These are phyloP conservation scores for Achatina immaculata DNA, from an alignment of 1,140 invertebrate species.

Conservation along the genomic window DNA sequence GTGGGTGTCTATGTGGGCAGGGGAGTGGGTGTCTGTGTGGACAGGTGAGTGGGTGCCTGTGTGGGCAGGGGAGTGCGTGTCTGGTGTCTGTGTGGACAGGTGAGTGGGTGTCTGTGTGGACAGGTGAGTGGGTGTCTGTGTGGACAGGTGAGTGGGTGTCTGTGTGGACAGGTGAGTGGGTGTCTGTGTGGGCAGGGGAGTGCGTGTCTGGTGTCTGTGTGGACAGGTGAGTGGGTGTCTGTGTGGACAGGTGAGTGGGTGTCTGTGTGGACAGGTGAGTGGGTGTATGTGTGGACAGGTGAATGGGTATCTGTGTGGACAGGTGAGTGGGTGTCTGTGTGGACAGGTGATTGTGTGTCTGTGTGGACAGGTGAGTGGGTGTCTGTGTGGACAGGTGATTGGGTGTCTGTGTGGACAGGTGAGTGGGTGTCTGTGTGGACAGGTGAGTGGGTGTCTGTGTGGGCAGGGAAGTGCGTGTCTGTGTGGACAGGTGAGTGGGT, in stretches of 20 bases:
- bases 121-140: neutral
- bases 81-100: neutral
- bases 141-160: neutral
- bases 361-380: neutral
- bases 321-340: neutral
- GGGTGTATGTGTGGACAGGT: neutral
- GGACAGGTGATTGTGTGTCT: neutral
- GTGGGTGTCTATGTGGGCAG: neutral
- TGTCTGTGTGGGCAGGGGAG: neutral
- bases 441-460: neutral
- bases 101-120: neutral
- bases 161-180: neutral
- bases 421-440: neutral
- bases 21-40: neutral
- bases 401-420: neutral
- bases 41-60: neutral
- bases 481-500: neutral
- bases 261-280: neutral
- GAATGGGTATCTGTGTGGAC: neutral
- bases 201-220: neutral
- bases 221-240: neutral
- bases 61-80: neutral
- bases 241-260: neutral
- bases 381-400: neutral
- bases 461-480: neutral